Base-by-base conservation (phyloP, 2,797 vertebrate species). In the Sandelia bainsii region DNA sequence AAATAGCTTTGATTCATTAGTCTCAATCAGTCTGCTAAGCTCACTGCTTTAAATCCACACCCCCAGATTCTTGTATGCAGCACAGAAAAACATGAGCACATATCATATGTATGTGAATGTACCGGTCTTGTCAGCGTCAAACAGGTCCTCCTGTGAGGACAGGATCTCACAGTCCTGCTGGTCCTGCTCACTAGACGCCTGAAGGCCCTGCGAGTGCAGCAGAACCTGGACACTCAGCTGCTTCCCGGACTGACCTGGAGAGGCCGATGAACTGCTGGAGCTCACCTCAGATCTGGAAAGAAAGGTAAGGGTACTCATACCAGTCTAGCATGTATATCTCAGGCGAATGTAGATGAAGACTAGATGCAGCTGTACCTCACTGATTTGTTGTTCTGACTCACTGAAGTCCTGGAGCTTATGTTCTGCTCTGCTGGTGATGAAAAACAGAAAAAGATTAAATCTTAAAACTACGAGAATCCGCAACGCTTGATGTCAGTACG, bases 61-160 rank as follows among this genome's bases (percentile, higher is more conserved):
- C 40, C 40, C 6, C 37, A 39, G 37, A 39, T 11, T 39, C 2
- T 13, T 39, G 32, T 40, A 12, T 14, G 12, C 40, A 42, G 17
- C 40, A 45, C 2, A 45, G 8, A 20, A 19, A 46, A 20, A 1
- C 40, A 14, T 5, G 13, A 40, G 11, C 0, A 1, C 2, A 12
- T 23, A n/a, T 8, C 14, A 22, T 10, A 4, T 11, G 1, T n/a
- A 8, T 40, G 7, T 42, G 14, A 1, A 53, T 44, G 2, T 48
- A 95, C 94, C 92, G 45, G 87, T 87, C 66, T 86, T 93, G 59
- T 92, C 94, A 20, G 92, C 87, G 0, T 96, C 95, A 82, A 98
- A 98, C 89, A 98, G 81, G 75, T 99, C 98, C 64, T 98, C 95
- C 83, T 99, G 97, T 19, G 95, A 96, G 53, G 96, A 97, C 60